Conservation (phyloP, 1,140 invertebrate species). For the Meloidogyne chitwoodi region DNA sequence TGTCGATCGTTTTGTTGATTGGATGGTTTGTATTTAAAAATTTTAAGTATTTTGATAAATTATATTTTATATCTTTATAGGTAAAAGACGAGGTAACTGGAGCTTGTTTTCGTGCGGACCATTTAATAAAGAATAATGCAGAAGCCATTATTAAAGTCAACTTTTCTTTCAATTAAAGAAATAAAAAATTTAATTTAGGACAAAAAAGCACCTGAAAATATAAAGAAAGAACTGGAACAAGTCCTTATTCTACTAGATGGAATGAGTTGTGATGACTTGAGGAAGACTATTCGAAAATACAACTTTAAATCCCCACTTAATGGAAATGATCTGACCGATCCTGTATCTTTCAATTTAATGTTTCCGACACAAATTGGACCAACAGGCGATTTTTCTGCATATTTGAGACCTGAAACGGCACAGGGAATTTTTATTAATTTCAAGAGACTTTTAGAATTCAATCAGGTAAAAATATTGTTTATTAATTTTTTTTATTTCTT, state of each 20-base stretch:
- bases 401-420: constrained; percentile 89
- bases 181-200: background rate
- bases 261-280: constrained; percentile 83
- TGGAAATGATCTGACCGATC: constrained; percentile 86
- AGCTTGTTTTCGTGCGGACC: constrained; percentile 93
- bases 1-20: constrained; percentile 95
- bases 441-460: constrained; percentile 89
- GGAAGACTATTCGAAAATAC: constrained; percentile 75
- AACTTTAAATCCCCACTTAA: constrained; percentile 89
- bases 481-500: background rate
- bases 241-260: constrained; percentile 69
- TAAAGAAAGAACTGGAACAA: constrained; percentile 64
- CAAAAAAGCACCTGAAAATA: constrained; percentile 65
- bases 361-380: constrained; percentile 74
- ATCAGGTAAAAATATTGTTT: constrained; percentile 64
- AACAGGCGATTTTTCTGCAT: constrained; percentile 67
- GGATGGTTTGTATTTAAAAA: constrained; percentile 71
- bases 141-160: constrained; percentile 71
- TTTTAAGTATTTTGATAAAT: background rate
- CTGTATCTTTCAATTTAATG: constrained; percentile 97
- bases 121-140: constrained; percentile 79
- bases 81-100: constrained; percentile 89
- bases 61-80: background rate
- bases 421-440: constrained; percentile 99
- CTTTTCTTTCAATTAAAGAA: background rate